Conservation (phyloP, 2,888 invertebrate species). For the Megalurothrips usitatus region DNA sequence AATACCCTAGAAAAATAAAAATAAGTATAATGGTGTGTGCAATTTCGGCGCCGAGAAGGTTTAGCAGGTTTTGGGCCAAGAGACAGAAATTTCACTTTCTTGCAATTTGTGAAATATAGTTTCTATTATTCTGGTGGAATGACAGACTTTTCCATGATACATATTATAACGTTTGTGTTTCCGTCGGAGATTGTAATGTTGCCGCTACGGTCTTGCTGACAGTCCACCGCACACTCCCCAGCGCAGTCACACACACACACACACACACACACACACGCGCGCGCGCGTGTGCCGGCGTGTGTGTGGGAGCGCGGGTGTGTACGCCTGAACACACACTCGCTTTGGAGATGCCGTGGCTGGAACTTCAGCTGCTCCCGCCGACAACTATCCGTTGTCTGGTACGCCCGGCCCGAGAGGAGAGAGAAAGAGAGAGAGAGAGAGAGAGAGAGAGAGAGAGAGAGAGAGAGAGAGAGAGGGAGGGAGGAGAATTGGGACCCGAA, state of each 20-base stretch:
- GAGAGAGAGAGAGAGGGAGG: not conserved
- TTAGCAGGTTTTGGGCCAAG: no score
- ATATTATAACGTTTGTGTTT: no score
- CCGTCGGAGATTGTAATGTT: no score
- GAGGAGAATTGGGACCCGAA: not conserved
- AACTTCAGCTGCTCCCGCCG: not conserved
- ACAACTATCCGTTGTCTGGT: constrained; percentile 4
- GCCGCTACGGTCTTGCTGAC: not conserved
- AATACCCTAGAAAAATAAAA: no score
- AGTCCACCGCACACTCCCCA: not conserved
- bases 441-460: not conserved
- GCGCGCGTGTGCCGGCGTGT: not conserved
- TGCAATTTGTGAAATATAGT: no score
- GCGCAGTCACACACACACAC: not conserved
- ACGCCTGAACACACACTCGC: constrained; percentile 5
- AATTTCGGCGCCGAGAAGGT: no score
- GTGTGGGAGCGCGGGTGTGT: no score
- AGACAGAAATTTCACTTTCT: no score
- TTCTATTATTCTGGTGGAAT: no score
- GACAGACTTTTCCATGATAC: no score
- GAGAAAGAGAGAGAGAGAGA: not conserved
- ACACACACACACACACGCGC: constrained; percentile 9
- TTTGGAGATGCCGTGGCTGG: constrained; percentile 9
- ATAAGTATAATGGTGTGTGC: no score
- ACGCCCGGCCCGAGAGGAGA: not conserved